Evolutionary conservation across 1,140 invertebrate genomes (phyloP).

Genomic region (Marisa cornuarietis): DNA sequence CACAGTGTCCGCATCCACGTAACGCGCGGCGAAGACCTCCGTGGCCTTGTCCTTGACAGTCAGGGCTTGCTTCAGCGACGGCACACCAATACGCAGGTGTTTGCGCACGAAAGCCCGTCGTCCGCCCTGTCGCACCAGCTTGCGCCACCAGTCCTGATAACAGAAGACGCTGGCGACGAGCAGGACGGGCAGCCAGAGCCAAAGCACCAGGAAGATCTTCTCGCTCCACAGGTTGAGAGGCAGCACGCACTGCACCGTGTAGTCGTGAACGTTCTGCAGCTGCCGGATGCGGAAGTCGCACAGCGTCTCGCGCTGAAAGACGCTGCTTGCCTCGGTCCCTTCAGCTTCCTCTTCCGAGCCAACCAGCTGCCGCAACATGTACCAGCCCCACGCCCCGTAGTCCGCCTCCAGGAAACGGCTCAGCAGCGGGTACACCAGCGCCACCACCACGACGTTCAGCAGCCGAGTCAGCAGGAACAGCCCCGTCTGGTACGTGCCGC

Average conservation of each 20-base stretch:
- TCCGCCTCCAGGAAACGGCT: slow-evolving; percentile 49
- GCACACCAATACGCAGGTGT: slow-evolving; percentile 45
- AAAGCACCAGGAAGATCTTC: slow-evolving; percentile 67
- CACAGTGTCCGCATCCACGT: slow-evolving; percentile 49
- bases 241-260: slow-evolving; percentile 68
- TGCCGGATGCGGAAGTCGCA: slow-evolving; percentile 69
- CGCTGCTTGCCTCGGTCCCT: slow-evolving; percentile 46
- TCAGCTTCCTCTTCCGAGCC: slow-evolving; percentile 62
- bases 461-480: slow-evolving; percentile 62
- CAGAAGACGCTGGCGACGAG: slow-evolving; percentile 63
- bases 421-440: slow-evolving; percentile 52
- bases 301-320: slow-evolving; percentile 69
- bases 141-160: slow-evolving; percentile 52
- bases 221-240: slow-evolving; percentile 71
- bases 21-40: slow-evolving; percentile 34
- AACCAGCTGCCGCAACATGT: slow-evolving; percentile 7
- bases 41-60: slow-evolving; percentile 30
- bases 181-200: slow-evolving; percentile 56
- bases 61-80: slow-evolving; percentile 27
- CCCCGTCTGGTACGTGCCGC: slow-evolving; percentile 66
- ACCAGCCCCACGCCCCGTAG: slow-evolving; percentile 25
- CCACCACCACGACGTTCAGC: slow-evolving; percentile 49
- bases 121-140: slow-evolving; percentile 37
- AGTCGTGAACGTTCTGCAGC: slow-evolving; percentile 61
- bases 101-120: slow-evolving; percentile 54